A percentile compares a stretch with the other conserved stretches of the same genome.
Conservation (phyloP, 2,113 vertebrate genomes). For the Carettochelys insculpta region DNA sequence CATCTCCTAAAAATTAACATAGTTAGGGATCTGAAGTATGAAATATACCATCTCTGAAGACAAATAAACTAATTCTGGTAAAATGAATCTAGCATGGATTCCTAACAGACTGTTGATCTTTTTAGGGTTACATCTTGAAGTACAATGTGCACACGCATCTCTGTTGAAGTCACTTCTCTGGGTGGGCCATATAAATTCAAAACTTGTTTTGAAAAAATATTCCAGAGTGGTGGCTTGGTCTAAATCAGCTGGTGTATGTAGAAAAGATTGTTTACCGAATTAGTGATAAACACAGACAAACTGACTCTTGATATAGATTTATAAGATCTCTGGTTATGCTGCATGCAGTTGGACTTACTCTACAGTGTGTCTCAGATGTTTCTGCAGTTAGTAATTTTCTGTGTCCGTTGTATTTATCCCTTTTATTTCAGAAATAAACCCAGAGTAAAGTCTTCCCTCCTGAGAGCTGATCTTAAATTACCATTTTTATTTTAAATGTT, state of each 20-base stretch:
- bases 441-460: background rate
- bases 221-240: background rate
- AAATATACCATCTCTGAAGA: background rate
- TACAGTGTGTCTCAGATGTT: background rate
- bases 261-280: conserved; percentile 10
- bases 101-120: conserved; percentile 1
- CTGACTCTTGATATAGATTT: conserved; percentile 6
- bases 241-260: background rate
- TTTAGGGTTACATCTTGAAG: background rate
- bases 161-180: conserved; percentile 34
- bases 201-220: conserved; percentile 17
- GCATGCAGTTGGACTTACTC: background rate
- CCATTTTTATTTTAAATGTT: background rate
- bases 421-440: background rate
- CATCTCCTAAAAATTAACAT: background rate
- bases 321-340: background rate
- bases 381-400: background rate
- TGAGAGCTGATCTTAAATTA: background rate
- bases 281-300: background rate
- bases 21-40: background rate
- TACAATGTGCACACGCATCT: conserved; percentile 25
- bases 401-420: background rate
- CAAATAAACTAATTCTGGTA: background rate
- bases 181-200: conserved; percentile 1
- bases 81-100: background rate